Evolutionary conservation across 2,113 vertebrate genomes (phyloP), one percentile per base, ranked within the genome.

Genomic region (Megalops atlanticus): DNA sequence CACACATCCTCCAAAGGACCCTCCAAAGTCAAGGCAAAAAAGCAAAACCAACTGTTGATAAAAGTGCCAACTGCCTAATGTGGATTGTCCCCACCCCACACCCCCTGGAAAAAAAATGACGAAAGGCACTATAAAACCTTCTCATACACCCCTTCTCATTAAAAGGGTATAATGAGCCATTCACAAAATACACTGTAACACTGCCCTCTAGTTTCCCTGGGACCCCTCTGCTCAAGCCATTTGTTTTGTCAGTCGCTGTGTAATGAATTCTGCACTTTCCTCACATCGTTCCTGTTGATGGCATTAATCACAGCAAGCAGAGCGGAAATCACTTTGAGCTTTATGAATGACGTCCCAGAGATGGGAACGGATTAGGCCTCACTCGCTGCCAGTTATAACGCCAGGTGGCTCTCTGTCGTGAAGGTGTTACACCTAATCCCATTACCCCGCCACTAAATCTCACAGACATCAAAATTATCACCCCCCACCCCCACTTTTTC

Each of bases 391-490:
- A 95, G 95, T 94, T 94, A 94, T 86, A 95, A 89, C 93, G 49
- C 94, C 94, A 96, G 94, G 94, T 95, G 95, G 93, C 93, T 94
- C 93, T 91, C 93, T 92, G 90, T 93, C 91, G 93, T 81, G 94
- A 94, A 95, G 94, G 94, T 95, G 94, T 95, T 95, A 94, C 93
- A 79, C 90, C 93, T 96, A 95, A 96, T 95, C 95, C 93, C 94
- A 95, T 96, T 96, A 95, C 92, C 90, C 90, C 94, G 92, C 90
- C 90, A 47, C 77, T 43, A 79, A 79, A 64, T 24, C 77, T 33
- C 24, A 36, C 35, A 71, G 33, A 41, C 16, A 40, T 78, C 33
- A 78, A 40, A 70, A 40, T 38, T 70, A 58, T 38, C 16, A 64
- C 77, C 36, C 64, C 31, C 54, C 31, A 54, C 64, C 40, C 27